Evolutionary conservation across 2,888 invertebrate genomes (phyloP), one percentile per base, ranked within the genome.

Genomic region (Orthonevra nobilis): DNA sequence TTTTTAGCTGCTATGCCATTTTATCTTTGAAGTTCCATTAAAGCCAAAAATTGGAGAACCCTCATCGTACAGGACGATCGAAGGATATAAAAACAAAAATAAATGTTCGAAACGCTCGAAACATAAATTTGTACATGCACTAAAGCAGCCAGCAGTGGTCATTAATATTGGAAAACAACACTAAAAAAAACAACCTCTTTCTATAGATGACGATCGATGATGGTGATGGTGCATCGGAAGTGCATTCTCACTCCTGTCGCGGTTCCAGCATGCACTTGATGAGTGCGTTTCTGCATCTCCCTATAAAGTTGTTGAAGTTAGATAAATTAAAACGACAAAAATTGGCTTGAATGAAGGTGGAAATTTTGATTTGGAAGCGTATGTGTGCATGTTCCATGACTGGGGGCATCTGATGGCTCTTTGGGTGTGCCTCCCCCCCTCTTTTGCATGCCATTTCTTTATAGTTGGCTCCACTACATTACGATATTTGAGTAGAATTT

Each of bases 91-190:
- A 63, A 48, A 30, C 5, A 46, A 34, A 48, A 23, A 26, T 36
- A 44, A 44, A 44, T 44, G 23, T 54, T 42, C 12, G 17, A 69
- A 63, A 69, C 75, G 56, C 56, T 69, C 19, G 42, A 38, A 68
- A 79, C 79, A 79, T 79, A 73, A 79, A 79, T 79, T 79, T 73
- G 61, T 73, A 68, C 73, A 73, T 73, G 73, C 73, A 79, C 79
- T 66, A 23, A 5, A 5, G 5, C 23, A 54, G 79, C 66, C 73
- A 68, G 79, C 79, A 69, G 81, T 74, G 74, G 81, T 81, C 81
- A 81, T 81, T 81, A 81, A 81, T 81, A 69, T 81, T 74, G 81
- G 73, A 79, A 73, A 77, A 81, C n/a, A n/a, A n/a, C n/a, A n/a
- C n/a, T n/a, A n/a, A n/a, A n/a, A n/a, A n/a, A n/a, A n/a, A n/a